Evolutionary conservation across 64 coral and sea anemone genomes (phyloP).

Genomic region (Pocillopora verrucosa): DNA sequence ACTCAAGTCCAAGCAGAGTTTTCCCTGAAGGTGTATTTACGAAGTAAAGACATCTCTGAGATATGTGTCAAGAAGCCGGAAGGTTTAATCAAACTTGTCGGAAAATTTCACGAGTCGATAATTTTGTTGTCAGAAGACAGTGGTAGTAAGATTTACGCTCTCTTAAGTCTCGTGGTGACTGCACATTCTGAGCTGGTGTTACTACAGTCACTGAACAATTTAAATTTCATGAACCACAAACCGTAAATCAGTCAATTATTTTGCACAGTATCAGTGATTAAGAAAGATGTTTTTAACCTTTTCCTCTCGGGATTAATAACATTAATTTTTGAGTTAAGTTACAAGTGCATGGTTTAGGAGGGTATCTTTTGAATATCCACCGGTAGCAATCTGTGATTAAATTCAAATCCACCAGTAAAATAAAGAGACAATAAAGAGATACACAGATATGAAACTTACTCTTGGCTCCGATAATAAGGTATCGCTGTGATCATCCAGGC

Average conservation of each 20-base stretch:
- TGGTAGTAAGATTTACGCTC: not conserved
- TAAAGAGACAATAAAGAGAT: conserved; percentile 10
- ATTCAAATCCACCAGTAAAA: conserved; percentile 22
- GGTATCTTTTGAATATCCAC: not conserved
- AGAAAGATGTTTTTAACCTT: not conserved
- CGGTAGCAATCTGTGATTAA: not conserved
- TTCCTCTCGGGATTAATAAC: not conserved
- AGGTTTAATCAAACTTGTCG: not conserved
- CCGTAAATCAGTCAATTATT: not conserved
- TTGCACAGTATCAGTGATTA: not conserved
- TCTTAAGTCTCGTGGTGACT: not conserved
- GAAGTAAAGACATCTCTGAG: too few relatives aligned
- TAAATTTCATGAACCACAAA: not conserved
- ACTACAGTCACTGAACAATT: conserved; percentile 7
- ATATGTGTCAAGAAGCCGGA: not conserved
- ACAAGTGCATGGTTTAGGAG: not conserved
- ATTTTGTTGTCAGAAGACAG: not conserved
- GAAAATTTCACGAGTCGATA: conserved; percentile 7
- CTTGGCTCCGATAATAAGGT: conserved; percentile 69
- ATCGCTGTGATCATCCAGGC: conserved; percentile 61
- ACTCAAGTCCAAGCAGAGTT: too few relatives aligned
- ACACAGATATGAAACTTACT: conserved; percentile 26
- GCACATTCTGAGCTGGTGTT: not conserved
- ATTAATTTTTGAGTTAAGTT: not conserved
- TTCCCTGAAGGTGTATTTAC: too few relatives aligned